Conservation (phyloP, 2,797 vertebrate genomes). For the Lacerta agilis region DNA sequence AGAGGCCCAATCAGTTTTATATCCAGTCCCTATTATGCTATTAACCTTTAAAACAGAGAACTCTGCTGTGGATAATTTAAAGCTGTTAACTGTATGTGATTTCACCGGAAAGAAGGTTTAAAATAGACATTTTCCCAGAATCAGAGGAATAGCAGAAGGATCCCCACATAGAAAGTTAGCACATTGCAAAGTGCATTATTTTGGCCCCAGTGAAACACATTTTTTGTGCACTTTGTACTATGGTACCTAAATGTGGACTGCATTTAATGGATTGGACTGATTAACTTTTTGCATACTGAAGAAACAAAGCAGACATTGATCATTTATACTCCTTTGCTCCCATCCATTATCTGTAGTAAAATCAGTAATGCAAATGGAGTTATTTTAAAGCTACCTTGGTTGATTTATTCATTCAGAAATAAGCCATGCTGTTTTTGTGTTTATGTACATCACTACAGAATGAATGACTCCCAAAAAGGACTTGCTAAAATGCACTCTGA, state of each 20-base stretch:
- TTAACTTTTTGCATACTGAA: not conserved
- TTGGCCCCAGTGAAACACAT: not conserved
- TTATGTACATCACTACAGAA: not conserved
- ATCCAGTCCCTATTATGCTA: not conserved
- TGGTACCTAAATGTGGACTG: not conserved
- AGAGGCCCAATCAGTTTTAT: not conserved
- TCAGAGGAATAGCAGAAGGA: not conserved
- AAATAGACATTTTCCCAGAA: not conserved
- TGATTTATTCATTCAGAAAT: not conserved
- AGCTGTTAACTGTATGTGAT: not conserved
- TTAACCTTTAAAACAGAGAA: fast-evolving
- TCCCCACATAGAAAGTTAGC: not conserved
- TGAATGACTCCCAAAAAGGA: not conserved
- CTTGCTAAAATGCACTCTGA: not conserved
- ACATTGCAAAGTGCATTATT: not conserved
- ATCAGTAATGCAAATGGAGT: not conserved
- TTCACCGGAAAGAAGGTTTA: not conserved
- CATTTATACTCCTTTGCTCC: not conserved
- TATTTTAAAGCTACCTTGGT: not conserved
- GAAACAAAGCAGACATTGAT: not conserved
- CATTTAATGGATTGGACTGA: not conserved
- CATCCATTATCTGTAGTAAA: not conserved
- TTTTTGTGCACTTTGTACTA: not conserved
- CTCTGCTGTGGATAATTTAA: fast-evolving
- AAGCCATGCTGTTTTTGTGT: not conserved